phyloP scores from a whole-genome alignment of 2,113 vertebrate species.

The Scatophagus argus region DNA sequence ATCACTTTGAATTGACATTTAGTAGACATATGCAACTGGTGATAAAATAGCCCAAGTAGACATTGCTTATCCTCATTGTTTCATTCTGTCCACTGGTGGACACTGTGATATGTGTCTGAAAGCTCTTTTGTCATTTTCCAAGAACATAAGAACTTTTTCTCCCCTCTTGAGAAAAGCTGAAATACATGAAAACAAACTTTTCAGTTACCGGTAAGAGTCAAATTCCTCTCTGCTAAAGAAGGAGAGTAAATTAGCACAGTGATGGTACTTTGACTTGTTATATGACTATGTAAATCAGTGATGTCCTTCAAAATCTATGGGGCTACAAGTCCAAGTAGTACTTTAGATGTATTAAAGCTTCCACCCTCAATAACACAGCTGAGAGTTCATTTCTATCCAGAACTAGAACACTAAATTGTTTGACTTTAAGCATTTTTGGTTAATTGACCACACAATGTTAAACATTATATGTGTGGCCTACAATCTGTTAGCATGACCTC shows the following conservation, averaged over 20 bases:
- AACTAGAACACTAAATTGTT: not conserved
- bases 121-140: not conserved
- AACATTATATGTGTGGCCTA: not conserved
- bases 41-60: not conserved
- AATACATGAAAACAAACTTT: not conserved
- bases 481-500: not conserved
- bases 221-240: not conserved
- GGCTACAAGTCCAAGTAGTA: not conserved
- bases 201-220: not conserved
- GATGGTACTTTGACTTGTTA: not conserved
- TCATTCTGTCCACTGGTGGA: not conserved
- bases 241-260: not conserved
- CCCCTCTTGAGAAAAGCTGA: not conserved
- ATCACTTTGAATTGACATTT: not conserved
- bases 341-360: slow-evolving; percentile 31
- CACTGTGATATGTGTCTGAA: too few relatives aligned
- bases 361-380: not conserved
- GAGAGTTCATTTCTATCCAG: not conserved
- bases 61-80: too few relatives aligned
- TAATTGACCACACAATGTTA: slow-evolving; percentile 3
- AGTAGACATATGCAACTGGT: not conserved
- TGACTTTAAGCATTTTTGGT: not conserved
- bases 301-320: not conserved
- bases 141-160: not conserved
- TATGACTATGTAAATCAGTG: not conserved